Evolutionary conservation across 64 coral and sea anemone species (phyloP).

Genomic region (Dendronephthya gigantea): DNA sequence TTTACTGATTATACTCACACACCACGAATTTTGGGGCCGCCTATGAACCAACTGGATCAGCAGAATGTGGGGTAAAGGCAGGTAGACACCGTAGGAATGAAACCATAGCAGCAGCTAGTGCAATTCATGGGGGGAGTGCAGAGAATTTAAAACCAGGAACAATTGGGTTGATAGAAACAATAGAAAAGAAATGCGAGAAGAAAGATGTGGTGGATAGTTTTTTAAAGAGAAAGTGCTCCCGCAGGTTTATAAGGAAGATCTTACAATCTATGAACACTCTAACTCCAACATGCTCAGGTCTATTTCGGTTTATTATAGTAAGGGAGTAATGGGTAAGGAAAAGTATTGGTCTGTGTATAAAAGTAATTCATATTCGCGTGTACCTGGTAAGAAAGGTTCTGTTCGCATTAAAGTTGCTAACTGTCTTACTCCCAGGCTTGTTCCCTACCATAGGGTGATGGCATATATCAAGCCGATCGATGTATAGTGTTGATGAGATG

Average conservation of each 20-base stretch:
- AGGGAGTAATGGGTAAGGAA: neutral
- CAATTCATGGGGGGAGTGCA: neutral
- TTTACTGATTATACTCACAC: too few relatives aligned
- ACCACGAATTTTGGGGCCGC: too few relatives aligned
- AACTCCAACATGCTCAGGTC: neutral
- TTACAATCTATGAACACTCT: neutral
- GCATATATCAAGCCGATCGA: neutral
- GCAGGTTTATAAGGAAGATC: neutral
- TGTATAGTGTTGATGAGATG: too few relatives aligned
- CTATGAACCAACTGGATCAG: too few relatives aligned
- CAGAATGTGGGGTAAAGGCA: too few relatives aligned
- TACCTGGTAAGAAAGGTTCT: neutral
- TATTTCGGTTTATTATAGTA: neutral
- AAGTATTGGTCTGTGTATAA: neutral
- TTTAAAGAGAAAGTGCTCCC: neutral
- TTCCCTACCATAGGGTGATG: neutral
- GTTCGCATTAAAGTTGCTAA: neutral
- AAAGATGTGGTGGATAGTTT: neutral
- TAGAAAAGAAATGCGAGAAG: neutral
- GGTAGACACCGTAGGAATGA: too few relatives aligned
- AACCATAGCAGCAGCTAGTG: neutral
- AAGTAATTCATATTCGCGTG: neutral
- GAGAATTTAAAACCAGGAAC: neutral
- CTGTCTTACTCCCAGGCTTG: neutral
- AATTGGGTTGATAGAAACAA: neutral